phyloP scores from a whole-genome alignment of 2,113 vertebrate genomes.

The Toxotes jaculatrix region DNA sequence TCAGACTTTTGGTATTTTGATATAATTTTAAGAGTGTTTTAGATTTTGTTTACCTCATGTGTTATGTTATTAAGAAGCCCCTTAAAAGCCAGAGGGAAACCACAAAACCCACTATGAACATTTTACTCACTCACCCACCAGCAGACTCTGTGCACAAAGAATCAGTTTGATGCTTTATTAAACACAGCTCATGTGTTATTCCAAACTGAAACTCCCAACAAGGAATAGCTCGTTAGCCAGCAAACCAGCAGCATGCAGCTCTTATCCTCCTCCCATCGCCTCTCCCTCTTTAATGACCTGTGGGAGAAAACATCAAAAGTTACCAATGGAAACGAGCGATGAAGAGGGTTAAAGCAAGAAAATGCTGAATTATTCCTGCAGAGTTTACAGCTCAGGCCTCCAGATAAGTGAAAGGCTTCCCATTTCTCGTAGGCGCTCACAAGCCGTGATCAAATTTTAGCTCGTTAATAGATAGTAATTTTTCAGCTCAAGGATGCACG shows the following conservation, averaged over 20 bases:
- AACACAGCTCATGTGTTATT: conserved; percentile 61
- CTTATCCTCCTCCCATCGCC: conserved; percentile 53
- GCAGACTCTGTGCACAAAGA: conserved; percentile 44
- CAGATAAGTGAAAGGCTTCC: conserved; percentile 14
- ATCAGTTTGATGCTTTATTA: conserved; percentile 72
- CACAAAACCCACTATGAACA: conserved; percentile 9
- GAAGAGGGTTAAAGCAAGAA: conserved; percentile 34
- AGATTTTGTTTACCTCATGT: neutral
- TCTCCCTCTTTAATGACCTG: conserved; percentile 77
- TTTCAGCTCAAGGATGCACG: conserved; percentile 1
- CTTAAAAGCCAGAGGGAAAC: neutral
- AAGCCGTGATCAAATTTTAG: conserved; percentile 1
- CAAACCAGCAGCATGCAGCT: conserved; percentile 51
- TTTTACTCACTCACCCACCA: neutral
- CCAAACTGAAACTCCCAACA: conserved; percentile 66
- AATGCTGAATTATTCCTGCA: conserved; percentile 56
- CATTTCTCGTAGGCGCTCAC: conserved; percentile 21
- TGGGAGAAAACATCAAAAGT: conserved; percentile 80
- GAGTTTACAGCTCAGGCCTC: conserved; percentile 56
- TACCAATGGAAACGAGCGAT: conserved; percentile 57
- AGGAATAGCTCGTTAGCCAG: conserved; percentile 75
- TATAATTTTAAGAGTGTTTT: neutral
- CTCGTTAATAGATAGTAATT: neutral
- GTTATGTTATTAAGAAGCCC: neutral
- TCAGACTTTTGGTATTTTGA: neutral